These are phyloP conservation scores for Callimorpha dominula DNA, from an alignment of 2,888 invertebrate species.

Conservation along the genomic window DNA sequence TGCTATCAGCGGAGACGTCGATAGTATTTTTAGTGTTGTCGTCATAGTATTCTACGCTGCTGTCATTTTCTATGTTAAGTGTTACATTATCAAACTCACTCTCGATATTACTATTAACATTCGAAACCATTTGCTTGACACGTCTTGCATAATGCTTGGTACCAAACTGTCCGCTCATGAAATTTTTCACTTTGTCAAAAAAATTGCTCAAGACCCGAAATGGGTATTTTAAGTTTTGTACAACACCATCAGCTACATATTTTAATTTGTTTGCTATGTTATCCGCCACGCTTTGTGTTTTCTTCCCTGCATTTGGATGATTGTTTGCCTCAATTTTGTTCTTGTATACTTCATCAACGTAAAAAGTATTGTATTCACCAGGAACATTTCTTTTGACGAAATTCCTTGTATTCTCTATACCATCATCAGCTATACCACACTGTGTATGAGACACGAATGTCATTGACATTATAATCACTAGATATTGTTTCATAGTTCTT, in stretches of 20 bases:
- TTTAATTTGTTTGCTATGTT: not conserved
- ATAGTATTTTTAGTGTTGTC: no score
- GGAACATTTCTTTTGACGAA: not conserved
- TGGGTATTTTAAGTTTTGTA: not conserved
- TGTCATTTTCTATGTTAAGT: not conserved
- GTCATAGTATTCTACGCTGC: not conserved
- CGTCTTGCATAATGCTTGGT: not conserved
- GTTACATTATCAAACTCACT: not conserved
- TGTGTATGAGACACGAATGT: not conserved
- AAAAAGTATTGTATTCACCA: not conserved
- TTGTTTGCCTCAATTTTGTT: no score
- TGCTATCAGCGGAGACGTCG: not conserved
- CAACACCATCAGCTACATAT: not conserved
- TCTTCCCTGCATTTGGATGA: not conserved
- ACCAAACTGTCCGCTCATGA: not conserved
- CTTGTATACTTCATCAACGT: not conserved
- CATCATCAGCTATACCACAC: not conserved
- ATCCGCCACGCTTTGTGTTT: not conserved
- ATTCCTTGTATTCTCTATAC: not conserved
- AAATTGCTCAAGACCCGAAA: not conserved
- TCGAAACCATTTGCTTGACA: not conserved
- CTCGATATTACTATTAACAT: not conserved
- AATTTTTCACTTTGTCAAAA: constrained; percentile 1
- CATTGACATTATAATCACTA: not conserved
- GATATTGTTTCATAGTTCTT: constrained; percentile 3